phyloP scores from a whole-genome alignment of 2,888 invertebrate species.

The Acrocera orbiculus region DNA sequence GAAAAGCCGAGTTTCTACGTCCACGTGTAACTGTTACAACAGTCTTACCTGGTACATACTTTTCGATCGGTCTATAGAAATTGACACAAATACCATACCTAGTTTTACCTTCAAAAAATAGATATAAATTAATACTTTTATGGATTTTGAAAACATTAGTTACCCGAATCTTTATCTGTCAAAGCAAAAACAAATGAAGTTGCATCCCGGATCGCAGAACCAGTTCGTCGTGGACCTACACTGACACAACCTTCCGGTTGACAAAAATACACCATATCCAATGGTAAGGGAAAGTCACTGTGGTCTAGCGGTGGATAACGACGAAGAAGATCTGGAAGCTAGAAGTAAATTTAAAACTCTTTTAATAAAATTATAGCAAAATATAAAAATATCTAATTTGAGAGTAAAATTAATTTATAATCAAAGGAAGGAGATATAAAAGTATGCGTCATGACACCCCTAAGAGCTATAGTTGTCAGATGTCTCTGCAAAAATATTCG shows the following conservation, averaged over 20 bases:
- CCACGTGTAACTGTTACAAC: conserved; percentile 21
- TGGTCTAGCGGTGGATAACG: conserved; percentile 94
- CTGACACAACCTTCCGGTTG: conserved; percentile 97
- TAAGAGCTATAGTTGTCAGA: too few relatives aligned
- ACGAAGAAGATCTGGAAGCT: conserved; percentile 86
- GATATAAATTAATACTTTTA: not conserved
- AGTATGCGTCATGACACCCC: too few relatives aligned
- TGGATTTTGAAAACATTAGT: not conserved
- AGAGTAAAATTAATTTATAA: too few relatives aligned
- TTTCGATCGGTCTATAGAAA: conserved; percentile 86
- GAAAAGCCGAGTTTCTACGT: conserved; percentile 37
- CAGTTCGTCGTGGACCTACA: conserved; percentile 69
- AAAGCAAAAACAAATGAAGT: conserved; percentile 95
- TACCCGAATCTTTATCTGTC: conserved; percentile 94
- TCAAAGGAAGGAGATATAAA: too few relatives aligned
- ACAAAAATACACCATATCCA: conserved; percentile 98
- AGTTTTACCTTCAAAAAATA: conserved; percentile 36
- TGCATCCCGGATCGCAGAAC: conserved; percentile 59
- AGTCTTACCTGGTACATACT: conserved; percentile 29
- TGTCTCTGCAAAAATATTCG: too few relatives aligned
- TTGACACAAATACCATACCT: conserved; percentile 96
- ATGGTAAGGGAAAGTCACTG: conserved; percentile 89
- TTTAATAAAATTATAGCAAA: too few relatives aligned
- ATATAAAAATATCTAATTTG: too few relatives aligned
- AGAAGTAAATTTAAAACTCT: conserved; percentile 15